These are phyloP conservation scores for Rotaria socialis DNA, from an alignment of 2,888 invertebrate genomes.

Conservation along the genomic window DNA sequence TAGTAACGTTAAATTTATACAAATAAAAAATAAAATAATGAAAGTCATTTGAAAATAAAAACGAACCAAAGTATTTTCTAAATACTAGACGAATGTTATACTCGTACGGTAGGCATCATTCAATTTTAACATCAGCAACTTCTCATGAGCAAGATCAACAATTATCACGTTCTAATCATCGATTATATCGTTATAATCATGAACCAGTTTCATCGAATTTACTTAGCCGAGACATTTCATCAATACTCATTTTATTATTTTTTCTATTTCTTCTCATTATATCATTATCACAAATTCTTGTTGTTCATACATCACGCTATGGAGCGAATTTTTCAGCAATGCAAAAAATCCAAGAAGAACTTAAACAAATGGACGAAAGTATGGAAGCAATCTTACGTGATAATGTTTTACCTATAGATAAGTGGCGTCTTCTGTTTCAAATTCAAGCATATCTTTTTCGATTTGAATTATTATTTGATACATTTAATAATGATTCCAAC, in stretches of 20 bases:
- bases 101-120: neutral
- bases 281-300: constrained; percentile 45
- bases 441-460: constrained; percentile 13
- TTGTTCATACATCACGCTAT: constrained; percentile 40
- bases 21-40: no score
- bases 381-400: constrained; percentile 40
- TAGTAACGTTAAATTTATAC: no score
- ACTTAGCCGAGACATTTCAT: constrained; percentile 38
- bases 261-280: constrained; percentile 45
- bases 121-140: neutral
- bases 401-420: constrained; percentile 41
- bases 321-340: constrained; percentile 42
- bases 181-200: constrained; percentile 16
- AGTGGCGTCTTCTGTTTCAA: constrained; percentile 18
- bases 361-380: constrained; percentile 46
- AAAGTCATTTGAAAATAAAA: no score
- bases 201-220: constrained; percentile 14
- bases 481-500: neutral
- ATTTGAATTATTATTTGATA: neutral
- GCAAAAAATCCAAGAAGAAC: constrained; percentile 45
- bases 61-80: no score
- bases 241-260: constrained; percentile 42
- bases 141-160: neutral
- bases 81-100: neutral
- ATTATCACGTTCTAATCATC: neutral